Base-by-base conservation (phyloP, 2,113 vertebrate species). In the Urocynchramus pylzowi region DNA sequence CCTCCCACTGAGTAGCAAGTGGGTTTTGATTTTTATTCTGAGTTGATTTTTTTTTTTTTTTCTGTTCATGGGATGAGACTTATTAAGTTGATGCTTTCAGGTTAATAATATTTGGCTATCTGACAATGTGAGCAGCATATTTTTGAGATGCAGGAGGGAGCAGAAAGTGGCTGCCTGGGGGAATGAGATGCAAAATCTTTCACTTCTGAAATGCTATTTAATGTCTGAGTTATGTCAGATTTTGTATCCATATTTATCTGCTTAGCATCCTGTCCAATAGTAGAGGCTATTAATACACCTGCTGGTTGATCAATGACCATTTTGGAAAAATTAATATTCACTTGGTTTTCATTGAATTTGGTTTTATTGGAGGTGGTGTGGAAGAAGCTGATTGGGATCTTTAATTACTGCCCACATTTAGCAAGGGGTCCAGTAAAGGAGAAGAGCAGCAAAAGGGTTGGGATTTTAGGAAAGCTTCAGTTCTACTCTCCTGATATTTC, bases 151-250 rank as follows among this genome's bases (percentile, higher is more conserved):
- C 52, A 95, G 91, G 75, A 73, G 44, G 63, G 74, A 96, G 87
- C 23, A 84, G 94, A 79, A 69, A 61, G 57, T 41, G 45, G 3
- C 42, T 87, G 84, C 91, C 70, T 80, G 45, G 28, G 84, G 92
- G 90, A 96, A 96, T 74, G 82, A 95, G 75, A 92, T 86, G 79
- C 82, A 93, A 90, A 96, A 67, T 37, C 68, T 83, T 93, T 77
- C 42, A 11, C 42, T 90, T 75, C 71, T 71, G 76, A 88, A 93
- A 54, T 1, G 10, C 39, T 80, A 1, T 67, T 93, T 88, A 90
- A 92, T 77, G 93, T 83, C 90, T 17, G 35, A 76, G 47, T 47
- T 63, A 37, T 16, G 68, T 71, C 70, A 86, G 15, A 71, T 90
- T 74, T 77, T 81, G 7, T 70, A n/a, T 56, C 60, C 37, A 7